A percentile compares a stretch with the other conserved stretches of the same genome.
Conservation (phyloP, 1,140 invertebrate species). For the Pseudomyrmex gracilis region DNA sequence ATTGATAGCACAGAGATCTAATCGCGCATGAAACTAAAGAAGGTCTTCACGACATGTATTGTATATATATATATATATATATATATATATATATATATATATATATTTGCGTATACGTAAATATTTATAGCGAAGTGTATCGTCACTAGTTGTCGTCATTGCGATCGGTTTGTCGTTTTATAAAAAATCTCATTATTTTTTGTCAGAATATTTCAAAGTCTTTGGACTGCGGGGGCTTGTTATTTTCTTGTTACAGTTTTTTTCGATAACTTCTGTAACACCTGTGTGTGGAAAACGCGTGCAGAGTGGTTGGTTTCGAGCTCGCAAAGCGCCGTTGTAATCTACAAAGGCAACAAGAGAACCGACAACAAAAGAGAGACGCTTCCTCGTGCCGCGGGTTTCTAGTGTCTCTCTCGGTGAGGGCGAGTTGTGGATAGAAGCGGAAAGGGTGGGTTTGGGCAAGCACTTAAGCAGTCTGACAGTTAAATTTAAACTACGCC, state of each 20-base stretch:
- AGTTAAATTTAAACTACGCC: slow-evolving; percentile 77
- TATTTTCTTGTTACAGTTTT: neutral
- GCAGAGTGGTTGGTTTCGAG: neutral
- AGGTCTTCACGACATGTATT: too few relatives aligned
- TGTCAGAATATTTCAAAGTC: too few relatives aligned
- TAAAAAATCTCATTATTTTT: too few relatives aligned
- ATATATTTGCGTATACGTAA: neutral
- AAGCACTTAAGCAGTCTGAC: slow-evolving; percentile 76
- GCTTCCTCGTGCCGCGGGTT: slow-evolving; percentile 33
- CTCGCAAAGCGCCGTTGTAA: neutral
- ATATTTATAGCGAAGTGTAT: neutral
- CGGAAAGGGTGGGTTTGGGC: slow-evolving; percentile 52
- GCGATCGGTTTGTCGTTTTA: too few relatives aligned
- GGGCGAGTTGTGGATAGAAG: slow-evolving; percentile 23
- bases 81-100: neutral
- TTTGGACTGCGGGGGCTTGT: neutral
- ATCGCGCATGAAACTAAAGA: too few relatives aligned
- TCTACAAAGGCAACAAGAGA: slow-evolving; percentile 30
- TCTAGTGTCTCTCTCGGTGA: slow-evolving; percentile 7
- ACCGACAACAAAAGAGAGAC: slow-evolving; percentile 40
- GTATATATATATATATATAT: neutral
- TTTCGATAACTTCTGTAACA: neutral
- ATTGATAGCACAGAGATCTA: too few relatives aligned
- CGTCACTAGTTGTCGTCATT: too few relatives aligned
- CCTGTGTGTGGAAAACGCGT: neutral